Evolutionary conservation across 2,113 vertebrate genomes (phyloP).

Genomic region (Nesogale talazaci): DNA sequence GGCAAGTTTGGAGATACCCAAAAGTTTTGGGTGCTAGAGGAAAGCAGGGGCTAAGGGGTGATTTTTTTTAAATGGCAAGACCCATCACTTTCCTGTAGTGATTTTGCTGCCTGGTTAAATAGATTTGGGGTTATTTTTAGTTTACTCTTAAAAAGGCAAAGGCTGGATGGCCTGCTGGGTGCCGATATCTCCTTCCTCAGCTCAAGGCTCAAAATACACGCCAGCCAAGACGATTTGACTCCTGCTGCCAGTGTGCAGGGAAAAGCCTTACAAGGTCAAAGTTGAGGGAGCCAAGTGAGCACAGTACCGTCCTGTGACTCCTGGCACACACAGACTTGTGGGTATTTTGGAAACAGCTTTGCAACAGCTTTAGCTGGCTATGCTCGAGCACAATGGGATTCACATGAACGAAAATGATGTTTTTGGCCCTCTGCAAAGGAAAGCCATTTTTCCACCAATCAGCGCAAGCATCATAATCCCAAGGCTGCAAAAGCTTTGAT

Average conservation of each 20-base stretch:
- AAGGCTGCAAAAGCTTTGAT: slow-evolving; percentile 31
- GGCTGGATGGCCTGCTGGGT: slow-evolving; percentile 40
- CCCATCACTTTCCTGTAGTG: background rate
- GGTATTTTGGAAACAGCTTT: slow-evolving; percentile 63
- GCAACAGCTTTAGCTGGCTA: background rate
- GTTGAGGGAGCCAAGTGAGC: background rate
- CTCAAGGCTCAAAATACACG: slow-evolving; percentile 55
- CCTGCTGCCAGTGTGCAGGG: background rate
- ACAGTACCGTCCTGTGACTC: slow-evolving; percentile 9
- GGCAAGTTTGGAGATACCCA: background rate
- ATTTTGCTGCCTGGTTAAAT: slow-evolving; percentile 20
- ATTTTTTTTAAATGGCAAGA: background rate
- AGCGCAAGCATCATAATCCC: background rate
- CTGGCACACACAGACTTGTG: background rate
- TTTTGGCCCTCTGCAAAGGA: slow-evolving; percentile 50
- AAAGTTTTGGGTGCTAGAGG: background rate
- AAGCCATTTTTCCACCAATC: slow-evolving; percentile 32
- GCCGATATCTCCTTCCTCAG: slow-evolving; percentile 53
- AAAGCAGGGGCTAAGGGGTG: background rate
- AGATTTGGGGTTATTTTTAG: slow-evolving; percentile 66
- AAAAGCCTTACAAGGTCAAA: slow-evolving; percentile 43
- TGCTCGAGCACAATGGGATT: background rate
- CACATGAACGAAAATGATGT: slow-evolving; percentile 57
- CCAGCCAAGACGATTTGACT: background rate
- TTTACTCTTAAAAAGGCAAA: slow-evolving; percentile 70